Evolutionary conservation across 2,888 invertebrate genomes (phyloP), one percentile per base, ranked within the genome.

Genomic region (Brassicogethes aeneus): DNA sequence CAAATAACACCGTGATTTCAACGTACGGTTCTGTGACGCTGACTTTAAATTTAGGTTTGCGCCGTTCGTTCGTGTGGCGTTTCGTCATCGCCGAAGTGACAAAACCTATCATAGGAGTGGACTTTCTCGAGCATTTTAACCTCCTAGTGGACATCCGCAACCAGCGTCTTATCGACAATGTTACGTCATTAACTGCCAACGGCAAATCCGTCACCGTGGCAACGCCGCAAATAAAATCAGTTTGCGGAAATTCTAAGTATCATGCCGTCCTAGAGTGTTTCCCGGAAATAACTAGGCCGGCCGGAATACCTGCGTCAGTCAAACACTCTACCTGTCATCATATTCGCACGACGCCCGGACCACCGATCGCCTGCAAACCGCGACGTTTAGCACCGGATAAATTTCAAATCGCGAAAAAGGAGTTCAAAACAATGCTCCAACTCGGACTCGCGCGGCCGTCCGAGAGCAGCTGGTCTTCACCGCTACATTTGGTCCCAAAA

Each of bases 401-500:
- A 16, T 37, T 59, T 1, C 47, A 48, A 16, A 53, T 55, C 1
- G 60, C 61, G 0, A 50, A 55, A 23, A 10, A 39, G 2, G 59
- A 62, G 37, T 61, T 64, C 31, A 44, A 60, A 1, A 41, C 23
- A 1, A 59, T 61, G 47, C 30, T 12, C 52, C 55, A 59, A 16
- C 57, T 16, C 13, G 55, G 53, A 3, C 54, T 48, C 3, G 48
- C 47, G 31, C 14, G 53, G 7, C 47, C 47, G 23, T 53, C 54
- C 10, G 17, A 50, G 3, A 50, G 53, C 37, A 48, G 54, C 2
- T 64, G 61, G 62, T 44, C 62, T 2, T 53, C 56, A 2, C 57
- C 61, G 3, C 45, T 64, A 0, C 64, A 63, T 40, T 37, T 64
- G 31, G 61, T 55, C 47, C 56, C 8, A 3, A 60, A 64, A 34